Base-by-base conservation (phyloP, 1,140 invertebrate species). In the Globodera rostochiensis region DNA sequence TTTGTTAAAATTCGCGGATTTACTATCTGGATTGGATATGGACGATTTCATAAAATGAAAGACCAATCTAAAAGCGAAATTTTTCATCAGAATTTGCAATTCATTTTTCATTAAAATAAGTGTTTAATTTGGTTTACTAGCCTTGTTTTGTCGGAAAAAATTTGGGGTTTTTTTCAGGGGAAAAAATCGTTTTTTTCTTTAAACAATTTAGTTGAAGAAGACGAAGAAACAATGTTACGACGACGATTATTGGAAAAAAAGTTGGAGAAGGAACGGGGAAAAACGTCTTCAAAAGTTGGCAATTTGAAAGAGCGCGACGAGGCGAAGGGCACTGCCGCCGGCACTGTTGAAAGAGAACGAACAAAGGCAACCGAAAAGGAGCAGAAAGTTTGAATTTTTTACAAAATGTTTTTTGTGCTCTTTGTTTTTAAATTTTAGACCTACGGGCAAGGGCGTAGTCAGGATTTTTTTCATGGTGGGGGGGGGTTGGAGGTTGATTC, bases 171-270 rank as follows among this genome's bases (percentile, higher is more conserved):
- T 66, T 13, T 21, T 2, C 2, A 3, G 2, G 1, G 1, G 3
- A 66, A 66, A 66, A 15, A 15, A 21, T 13, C 13, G 60, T 66
- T 21, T 0, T 66, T 15, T 15, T 66, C 21, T 66, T 66, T 15
- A 66, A 15, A 66, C 21, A 21, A 13, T 25, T 19, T 70, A 70
- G 67, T 45, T 11, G 67, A 21, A n/a, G 67, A 70, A 15, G 67
- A 70, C 19, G 67, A 70, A n/a, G 67, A 70, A n/a, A 45, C 67
- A 6, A 25, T 25, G 8, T 25, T 70, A 19, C 67, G 67, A 8
- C 67, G 67, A 3, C n/a, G 36, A 70, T 19, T 70, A 13, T 70
- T 70, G 67, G 74, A 75, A 19, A 75, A 75, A 46, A 75, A 75
- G 74, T 46, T 21, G 21, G 74, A 75, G 4, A 75, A 75, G 46